Evolutionary conservation across 2,888 invertebrate species (phyloP), one percentile per base, ranked within the genome.

Genomic region (Chrysomela aeneicollis): DNA sequence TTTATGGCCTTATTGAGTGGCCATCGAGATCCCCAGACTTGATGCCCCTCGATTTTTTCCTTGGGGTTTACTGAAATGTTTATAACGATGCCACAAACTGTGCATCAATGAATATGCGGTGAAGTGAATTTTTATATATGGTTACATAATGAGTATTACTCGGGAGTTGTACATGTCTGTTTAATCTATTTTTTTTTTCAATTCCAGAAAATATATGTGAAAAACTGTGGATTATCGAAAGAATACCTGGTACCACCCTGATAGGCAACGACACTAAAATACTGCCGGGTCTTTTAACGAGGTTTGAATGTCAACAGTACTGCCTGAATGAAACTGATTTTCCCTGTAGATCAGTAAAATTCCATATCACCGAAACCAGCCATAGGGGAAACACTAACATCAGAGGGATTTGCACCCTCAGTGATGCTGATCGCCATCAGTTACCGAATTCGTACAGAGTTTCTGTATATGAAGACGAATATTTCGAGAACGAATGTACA

Each of bases 401-500:
- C 47, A 66, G 80, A n/a, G 90, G 92, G 10, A 86, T 82, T 70
- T 95, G 95, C 78, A 84, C 89, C 9, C 84, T 95, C 32, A 92
- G 90, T 77, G 84, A 86, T 59, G 89, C 90, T 73, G 91, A 92
- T 78, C 88, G 92, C 76, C 89, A 91, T 76, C 87, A 90, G 0
- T 88, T 90, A 71, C 92, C 93, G 0, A 91, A 90, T 77, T 89
- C 92, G 2, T 95, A 92, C 81, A 85, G 92, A 46, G 90, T 90
- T 3, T 89, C 92, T 1, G 88, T 88, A 76, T 89, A 88, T 74
- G 88, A 90, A 73, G 91, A 93, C 30, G 91, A 93, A 75, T 95
- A 95, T 80, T 87, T 94, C 73, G 93, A 94, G 80, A 93, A 92
- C 82, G 90, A 93, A 77, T 95, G 95, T 82, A 84, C 86, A 69